Conservation (phyloP, 2,888 invertebrate genomes). For the Drosophila glabriapex region DNA sequence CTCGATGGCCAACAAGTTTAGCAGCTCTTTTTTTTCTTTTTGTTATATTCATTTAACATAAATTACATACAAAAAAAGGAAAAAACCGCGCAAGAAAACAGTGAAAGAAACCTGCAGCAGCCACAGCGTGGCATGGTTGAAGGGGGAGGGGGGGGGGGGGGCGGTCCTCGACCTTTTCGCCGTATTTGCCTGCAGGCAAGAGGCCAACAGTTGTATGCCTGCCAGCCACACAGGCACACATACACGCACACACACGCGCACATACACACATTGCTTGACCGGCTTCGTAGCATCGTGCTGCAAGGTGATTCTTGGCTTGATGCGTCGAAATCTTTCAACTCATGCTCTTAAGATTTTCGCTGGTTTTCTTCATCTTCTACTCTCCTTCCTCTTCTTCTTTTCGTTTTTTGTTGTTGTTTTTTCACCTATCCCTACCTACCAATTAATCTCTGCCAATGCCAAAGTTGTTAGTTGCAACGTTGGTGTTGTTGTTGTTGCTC, state of each 20-base stretch:
- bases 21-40: constrained; percentile 75
- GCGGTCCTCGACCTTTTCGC: constrained; percentile 52
- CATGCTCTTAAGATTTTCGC: constrained; percentile 73
- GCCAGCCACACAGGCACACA: constrained; percentile 17
- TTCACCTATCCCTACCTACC: constrained; percentile 83
- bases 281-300: constrained; percentile 45
- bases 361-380: constrained; percentile 34
- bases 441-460: constrained; percentile 85
- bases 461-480: constrained; percentile 82
- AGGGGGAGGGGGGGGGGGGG: background rate
- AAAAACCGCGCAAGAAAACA: constrained; percentile 33
- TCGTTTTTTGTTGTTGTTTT: constrained; percentile 44
- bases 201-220: constrained; percentile 55
- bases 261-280: constrained; percentile 50
- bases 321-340: constrained; percentile 80
- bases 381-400: constrained; percentile 18
- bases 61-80: constrained; percentile 75
- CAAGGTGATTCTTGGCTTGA: constrained; percentile 76
- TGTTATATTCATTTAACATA: constrained; percentile 83
- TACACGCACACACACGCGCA: background rate
- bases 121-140: background rate
- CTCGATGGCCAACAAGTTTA: constrained; percentile 73
- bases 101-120: constrained; percentile 38
- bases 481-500: constrained; percentile 49
- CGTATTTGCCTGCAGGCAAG: constrained; percentile 52